Conservation (phyloP, 2,113 vertebrate genomes). For the Etia nguti region DNA sequence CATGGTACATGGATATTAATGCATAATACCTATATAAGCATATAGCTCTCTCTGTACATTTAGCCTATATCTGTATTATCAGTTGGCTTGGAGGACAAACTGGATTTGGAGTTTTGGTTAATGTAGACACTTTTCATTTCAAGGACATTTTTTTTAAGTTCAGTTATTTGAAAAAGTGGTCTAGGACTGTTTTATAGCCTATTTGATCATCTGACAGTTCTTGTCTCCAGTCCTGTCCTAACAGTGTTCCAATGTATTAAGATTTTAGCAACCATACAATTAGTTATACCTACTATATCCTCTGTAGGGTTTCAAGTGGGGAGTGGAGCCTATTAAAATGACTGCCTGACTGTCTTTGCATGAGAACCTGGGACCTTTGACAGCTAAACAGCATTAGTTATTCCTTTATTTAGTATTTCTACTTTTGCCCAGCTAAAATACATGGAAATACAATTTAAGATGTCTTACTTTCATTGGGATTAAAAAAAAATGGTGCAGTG, state of each 20-base stretch:
- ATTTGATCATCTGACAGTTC: not conserved
- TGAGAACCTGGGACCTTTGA: not conserved
- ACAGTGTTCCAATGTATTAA: not conserved
- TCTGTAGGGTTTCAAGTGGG: not conserved
- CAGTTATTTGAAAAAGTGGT: not conserved
- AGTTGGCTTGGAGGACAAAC: not conserved
- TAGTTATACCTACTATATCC: not conserved
- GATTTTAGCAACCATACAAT: not conserved
- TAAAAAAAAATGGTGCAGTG: accelerated
- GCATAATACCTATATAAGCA: not conserved
- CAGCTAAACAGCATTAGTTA: not conserved
- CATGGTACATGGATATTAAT: not conserved
- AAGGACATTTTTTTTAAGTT: not conserved
- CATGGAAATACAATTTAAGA: not conserved
- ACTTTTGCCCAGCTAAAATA: not conserved
- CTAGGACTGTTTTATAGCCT: not conserved
- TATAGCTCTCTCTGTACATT: accelerated
- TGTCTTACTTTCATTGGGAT: not conserved
- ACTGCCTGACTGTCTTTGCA: not conserved
- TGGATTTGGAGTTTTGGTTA: not conserved
- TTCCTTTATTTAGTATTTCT: not conserved
- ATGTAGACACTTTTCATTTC: not conserved
- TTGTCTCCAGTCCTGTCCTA: not conserved
- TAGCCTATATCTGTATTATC: not conserved
- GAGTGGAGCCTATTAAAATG: not conserved